Percentiles rank a stretch among this genome's conserved stretches.
phyloP scores from a whole-genome alignment of 2,797 vertebrate genomes.

The Cossypha polioptera region DNA sequence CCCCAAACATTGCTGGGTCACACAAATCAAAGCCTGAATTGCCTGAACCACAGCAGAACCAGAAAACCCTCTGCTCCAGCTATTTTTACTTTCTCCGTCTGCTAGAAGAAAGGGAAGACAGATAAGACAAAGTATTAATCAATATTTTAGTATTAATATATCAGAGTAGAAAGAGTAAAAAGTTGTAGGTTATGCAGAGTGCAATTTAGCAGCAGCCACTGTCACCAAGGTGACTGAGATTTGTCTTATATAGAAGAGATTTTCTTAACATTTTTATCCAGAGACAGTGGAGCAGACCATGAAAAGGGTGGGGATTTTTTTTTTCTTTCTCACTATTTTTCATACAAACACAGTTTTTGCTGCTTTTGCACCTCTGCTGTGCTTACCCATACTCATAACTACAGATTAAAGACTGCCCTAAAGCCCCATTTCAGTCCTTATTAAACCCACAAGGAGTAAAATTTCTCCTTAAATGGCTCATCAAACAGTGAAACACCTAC shows the following conservation, averaged over 20 bases:
- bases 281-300: neutral
- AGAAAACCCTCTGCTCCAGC: neutral
- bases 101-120: neutral
- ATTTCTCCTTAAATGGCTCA: neutral
- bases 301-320: neutral
- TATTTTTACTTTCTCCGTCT: constrained; percentile 14
- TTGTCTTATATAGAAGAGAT: neutral
- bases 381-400: neutral
- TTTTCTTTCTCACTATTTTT: neutral
- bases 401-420: neutral
- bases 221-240: constrained; percentile 19
- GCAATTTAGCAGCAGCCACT: neutral
- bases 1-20: neutral
- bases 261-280: neutral
- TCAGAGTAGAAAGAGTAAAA: neutral
- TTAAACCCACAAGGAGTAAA: neutral
- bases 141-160: constrained; percentile 31
- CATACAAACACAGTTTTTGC: neutral
- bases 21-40: constrained; percentile 16
- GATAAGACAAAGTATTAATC: constrained; percentile 10
- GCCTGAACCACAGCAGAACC: neutral
- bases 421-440: too few species aligned
- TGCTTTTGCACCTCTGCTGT: neutral
- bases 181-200: neutral
- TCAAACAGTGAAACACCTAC: neutral